Base-by-base conservation (phyloP, 2,888 invertebrate species). In the Archips crataeganus region DNA sequence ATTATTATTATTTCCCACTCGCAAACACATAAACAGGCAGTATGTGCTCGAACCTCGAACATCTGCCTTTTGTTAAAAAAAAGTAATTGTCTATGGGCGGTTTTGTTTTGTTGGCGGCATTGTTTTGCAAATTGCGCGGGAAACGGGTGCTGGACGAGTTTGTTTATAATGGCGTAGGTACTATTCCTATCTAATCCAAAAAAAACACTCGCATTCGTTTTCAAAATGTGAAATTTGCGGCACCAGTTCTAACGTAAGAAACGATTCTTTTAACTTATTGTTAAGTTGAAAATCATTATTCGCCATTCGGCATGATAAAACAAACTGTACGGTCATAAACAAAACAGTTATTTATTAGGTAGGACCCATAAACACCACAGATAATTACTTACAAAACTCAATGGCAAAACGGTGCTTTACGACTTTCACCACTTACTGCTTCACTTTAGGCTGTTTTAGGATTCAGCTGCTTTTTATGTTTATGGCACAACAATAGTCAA, bases 61-160 rank as follows among this genome's bases (percentile, higher is more conserved):
- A 92, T 92, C 91, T 92, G 91, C 89, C 87, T 84, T 67, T 77
- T 70, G 74, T 68, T 49, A 47, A 74, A 67, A 81, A 85, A 87
- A 88, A 84, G 83, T 80, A 75, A 71, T 78, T 70, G 81, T 80
- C 79, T 81, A 77, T 81, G 75, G 70, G 42, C 75, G 70, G 76
- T 78, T 79, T 75, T 67, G 75, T 69, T 74, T 68, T 74, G 59
- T 42, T 74, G 73, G 69, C 69, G 51, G 65, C 65, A 65, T 74
- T 74, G 74, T 74, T 74, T 74, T 64, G 74, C 63, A 60, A 69
- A 70, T 74, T 65, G 69, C 68, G 57, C 62, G 61, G 67, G 67
- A 60, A 68, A 59, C 34, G 51, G 65, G 65, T 39, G 68, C 49
- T 11, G 62, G n/a, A 13, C n/a, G 15, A 15, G 2, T 23, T 9